phyloP scores from a whole-genome alignment of 1,140 invertebrate genomes.

The Drosophila erecta region DNA sequence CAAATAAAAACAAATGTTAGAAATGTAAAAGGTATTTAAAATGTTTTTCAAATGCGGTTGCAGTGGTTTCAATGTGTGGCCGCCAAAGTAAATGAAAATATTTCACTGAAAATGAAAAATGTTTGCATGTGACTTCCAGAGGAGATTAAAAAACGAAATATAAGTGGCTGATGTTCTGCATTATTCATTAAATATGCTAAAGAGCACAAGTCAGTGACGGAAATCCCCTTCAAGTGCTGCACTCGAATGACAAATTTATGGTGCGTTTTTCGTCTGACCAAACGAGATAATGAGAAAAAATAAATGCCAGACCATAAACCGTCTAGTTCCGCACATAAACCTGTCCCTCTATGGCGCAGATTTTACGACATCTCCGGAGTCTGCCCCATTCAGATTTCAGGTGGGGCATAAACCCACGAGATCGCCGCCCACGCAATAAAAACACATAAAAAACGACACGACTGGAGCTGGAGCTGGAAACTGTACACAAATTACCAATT shows the following conservation, averaged over 20 bases:
- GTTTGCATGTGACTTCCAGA: conserved; percentile 2
- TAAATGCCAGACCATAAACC: conserved; percentile 64
- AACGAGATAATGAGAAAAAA: conserved; percentile 75
- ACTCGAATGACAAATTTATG: conserved; percentile 33
- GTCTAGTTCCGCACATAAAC: conserved; percentile 78
- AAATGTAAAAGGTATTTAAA: conserved; percentile 82
- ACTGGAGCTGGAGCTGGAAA: conserved; percentile 13
- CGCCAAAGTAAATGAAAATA: conserved; percentile 75
- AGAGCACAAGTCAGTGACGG: neutral
- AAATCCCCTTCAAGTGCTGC: conserved; percentile 7
- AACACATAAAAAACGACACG: conserved; percentile 25
- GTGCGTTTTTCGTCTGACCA: conserved; percentile 27
- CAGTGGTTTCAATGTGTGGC: conserved; percentile 58
- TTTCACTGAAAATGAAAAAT: conserved; percentile 45
- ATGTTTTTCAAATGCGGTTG: conserved; percentile 76
- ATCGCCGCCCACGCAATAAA: conserved; percentile 47
- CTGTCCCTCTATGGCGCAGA: conserved; percentile 46
- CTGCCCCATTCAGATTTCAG: conserved; percentile 47
- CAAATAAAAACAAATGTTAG: conserved; percentile 72
- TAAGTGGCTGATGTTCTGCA: conserved; percentile 3
- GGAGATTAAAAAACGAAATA: conserved; percentile 30
- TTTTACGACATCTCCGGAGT: conserved; percentile 72
- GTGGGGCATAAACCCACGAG: conserved; percentile 61
- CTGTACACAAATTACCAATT: conserved; percentile 69
- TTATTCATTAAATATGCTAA: conserved; percentile 34